A percentile compares a stretch with the other conserved stretches of the same genome.
These are phyloP conservation scores for Dione vanillae DNA, from an alignment of 2,888 invertebrate species.

Conservation along the genomic window DNA sequence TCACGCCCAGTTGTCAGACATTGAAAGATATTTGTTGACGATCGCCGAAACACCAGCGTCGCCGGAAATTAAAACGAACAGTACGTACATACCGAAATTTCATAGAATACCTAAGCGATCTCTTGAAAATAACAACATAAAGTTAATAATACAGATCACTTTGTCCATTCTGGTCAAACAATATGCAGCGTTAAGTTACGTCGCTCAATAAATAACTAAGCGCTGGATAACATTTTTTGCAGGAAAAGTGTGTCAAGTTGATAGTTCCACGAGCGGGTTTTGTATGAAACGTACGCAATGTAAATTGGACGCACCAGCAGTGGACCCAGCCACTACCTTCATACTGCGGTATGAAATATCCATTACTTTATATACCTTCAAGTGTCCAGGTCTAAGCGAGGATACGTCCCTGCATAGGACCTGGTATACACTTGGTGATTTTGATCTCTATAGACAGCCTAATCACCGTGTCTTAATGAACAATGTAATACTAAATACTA, in stretches of 20 bases:
- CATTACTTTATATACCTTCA: neutral
- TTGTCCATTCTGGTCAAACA: too few species aligned
- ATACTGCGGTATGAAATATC: conserved; percentile 29
- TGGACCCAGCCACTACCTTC: conserved; percentile 27
- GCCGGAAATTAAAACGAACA: neutral
- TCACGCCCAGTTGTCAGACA: conserved; percentile 5
- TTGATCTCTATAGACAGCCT: too few species aligned
- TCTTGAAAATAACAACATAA: too few species aligned
- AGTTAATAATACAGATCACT: neutral
- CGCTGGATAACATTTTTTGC: neutral
- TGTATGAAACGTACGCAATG: conserved; percentile 27
- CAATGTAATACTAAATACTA: too few species aligned
- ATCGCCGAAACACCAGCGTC: neutral
- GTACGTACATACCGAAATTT: neutral
- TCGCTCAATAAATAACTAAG: neutral
- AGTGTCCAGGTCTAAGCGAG: neutral
- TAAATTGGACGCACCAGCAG: conserved; percentile 9
- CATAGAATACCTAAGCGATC: too few species aligned
- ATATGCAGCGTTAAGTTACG: too few species aligned
- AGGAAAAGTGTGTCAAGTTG: conserved; percentile 5
- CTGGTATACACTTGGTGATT: too few species aligned
- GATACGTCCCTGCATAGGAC: neutral
- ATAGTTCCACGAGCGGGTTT: conserved; percentile 12
- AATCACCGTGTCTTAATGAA: too few species aligned
- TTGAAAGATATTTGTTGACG: conserved; percentile 5